Evolutionary conservation across 92 coral and sea anemone species (phyloP), one percentile per base, ranked within the genome.

Genomic region (Porites cylindrica): DNA sequence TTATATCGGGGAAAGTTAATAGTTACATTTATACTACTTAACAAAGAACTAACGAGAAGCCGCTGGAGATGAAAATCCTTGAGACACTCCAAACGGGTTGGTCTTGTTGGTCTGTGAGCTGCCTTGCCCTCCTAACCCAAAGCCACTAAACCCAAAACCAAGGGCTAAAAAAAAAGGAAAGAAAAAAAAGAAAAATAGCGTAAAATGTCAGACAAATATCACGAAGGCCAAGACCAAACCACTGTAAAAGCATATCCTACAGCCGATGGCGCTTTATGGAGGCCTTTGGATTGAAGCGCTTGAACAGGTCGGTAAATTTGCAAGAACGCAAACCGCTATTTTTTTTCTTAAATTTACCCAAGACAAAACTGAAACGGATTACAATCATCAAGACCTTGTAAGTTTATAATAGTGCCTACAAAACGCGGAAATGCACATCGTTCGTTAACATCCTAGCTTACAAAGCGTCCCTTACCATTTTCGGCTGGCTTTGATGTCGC

Each of bases 101-200:
- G 76, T 70, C 62, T 88, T 88, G 72, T 23, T 76, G 13, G 88
- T 62, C 72, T 82, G 88, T 60, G 86, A 73, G 56, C 85, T 87
- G n/a, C 77, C 82, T 66, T 82, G 94, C 9, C 94, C 89, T 38
- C 94, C 94, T 20, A 91, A 88, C 12, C 94, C 94, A 77, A 87
- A 78, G 43, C 91, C 86, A 78, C 91, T 72, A 60, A 91, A 91
- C 64, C 94, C 85, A 76, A 91, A 67, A 38, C 91, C 91, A 38
- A 76, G 38, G 50, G 88, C 94, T 91, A 20, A 16, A 65, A 18
- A 18, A 53, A 4, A 73, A 81, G 43, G n/a, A 23, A 20, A 50
- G 3, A 29, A 29, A 6, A 0, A 43, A 43, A 51, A 10, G 50
- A 20, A 13, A 8, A 32, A 23, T 69, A 7, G 14, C 60, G 47